A percentile compares a stretch with the other conserved stretches of the same genome.
These are phyloP conservation scores for Oriolus oriolus DNA, from an alignment of 2,113 vertebrate species.

Conservation along the genomic window DNA sequence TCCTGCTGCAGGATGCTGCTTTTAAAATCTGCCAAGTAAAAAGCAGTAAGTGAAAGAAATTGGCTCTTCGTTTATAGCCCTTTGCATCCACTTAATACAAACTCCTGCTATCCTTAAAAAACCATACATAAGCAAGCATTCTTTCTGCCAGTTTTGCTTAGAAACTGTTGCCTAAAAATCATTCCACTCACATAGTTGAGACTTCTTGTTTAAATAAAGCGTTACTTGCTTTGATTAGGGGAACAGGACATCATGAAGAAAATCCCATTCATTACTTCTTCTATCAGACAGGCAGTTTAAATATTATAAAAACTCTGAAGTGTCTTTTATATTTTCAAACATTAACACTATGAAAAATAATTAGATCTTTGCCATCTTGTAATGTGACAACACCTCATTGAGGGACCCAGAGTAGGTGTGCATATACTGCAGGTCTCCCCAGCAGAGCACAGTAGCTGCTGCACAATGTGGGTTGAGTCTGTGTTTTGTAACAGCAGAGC, in stretches of 20 bases:
- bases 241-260: background rate
- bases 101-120: background rate
- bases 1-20: background rate
- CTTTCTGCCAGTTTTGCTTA: background rate
- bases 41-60: background rate
- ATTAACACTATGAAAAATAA: background rate
- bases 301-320: background rate
- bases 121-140: background rate
- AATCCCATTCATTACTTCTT: background rate
- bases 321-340: background rate
- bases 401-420: background rate
- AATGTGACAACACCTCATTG: background rate
- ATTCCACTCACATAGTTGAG: background rate
- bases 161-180: background rate
- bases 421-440: background rate
- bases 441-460: background rate
- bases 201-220: background rate
- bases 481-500: background rate
- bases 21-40: background rate
- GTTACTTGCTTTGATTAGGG: background rate
- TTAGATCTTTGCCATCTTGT: background rate
- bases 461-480: background rate
- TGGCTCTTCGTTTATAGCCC: background rate
- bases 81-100: background rate
- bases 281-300: background rate